These are phyloP conservation scores for Leptinotarsa lineolata DNA, from an alignment of 1,140 invertebrate genomes.

Conservation along the genomic window DNA sequence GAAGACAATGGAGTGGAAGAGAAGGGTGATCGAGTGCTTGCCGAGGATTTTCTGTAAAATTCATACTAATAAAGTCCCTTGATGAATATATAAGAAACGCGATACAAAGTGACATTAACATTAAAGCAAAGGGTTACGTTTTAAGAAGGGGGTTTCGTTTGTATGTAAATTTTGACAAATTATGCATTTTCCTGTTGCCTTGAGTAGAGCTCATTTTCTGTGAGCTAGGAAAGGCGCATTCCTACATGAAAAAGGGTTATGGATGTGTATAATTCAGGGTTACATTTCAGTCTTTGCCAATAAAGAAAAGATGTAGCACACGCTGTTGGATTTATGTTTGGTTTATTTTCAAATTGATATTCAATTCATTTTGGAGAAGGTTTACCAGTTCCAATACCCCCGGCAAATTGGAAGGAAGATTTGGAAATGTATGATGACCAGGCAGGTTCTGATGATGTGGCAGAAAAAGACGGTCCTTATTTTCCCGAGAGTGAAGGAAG, in stretches of 20 bases:
- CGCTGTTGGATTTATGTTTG: no score
- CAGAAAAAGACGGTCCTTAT: no score
- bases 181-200: conserved; percentile 10
- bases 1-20: conserved; percentile 16
- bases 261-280: neutral
- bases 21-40: conserved; percentile 18
- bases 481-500: no score
- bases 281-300: neutral
- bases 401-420: no score
- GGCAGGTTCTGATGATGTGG: no score
- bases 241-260: neutral
- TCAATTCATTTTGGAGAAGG: no score
- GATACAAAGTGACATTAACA: conserved; percentile 51
- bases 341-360: no score
- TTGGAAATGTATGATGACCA: no score
- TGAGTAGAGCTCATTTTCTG: neutral
- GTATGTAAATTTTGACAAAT: conserved; percentile 31
- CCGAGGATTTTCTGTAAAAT: conserved; percentile 18
- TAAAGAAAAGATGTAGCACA: neutral
- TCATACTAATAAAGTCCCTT: conserved; percentile 52
- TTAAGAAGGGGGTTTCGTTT: conserved; percentile 34
- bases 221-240: neutral
- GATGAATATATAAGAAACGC: conserved; percentile 53
- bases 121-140: conserved; percentile 43
- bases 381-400: no score